Evolutionary conservation across 1,140 invertebrate species (phyloP), one percentile per base, ranked within the genome.

Genomic region (Hyphantria cunea): DNA sequence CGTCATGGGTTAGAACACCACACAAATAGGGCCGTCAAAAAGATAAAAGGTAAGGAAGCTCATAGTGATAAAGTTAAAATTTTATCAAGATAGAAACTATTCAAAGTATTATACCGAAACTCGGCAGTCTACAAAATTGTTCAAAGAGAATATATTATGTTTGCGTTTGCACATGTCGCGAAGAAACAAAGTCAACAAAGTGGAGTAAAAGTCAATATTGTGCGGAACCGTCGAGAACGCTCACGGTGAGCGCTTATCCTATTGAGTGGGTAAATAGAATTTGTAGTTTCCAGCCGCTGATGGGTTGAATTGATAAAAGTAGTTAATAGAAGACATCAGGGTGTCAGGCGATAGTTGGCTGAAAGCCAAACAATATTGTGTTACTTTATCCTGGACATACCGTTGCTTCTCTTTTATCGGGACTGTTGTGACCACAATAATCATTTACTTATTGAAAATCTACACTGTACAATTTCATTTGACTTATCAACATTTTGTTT

Each of bases 271-370:
- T 45, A 55, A 47, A 55, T 34, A 55, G 31, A 15, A 10, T 47
- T 55, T 31, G 53, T 41, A 55, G 53, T 45, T 47, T 45, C 41
- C 53, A 45, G 39, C 25, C 41, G 53, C 45, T 39, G 53, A 55
- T 55, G 53, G 9, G 53, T 42, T 55, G 53, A 39, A 55, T 55
- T 55, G 53, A 55, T 55, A 55, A 55, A 55, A 55, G 41, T 55
- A 55, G 41, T 33, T 47, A 6, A 33, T 11, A 44, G 25, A 11
- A 34, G 25, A 55, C 52, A 41, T 55, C 53, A 55, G 45, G 41
- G 53, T 55, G 17, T 25, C 17, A 25, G 53, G 53, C 52, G 41
- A 52, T 42, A 14, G 52, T 8, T 55, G 53, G 53, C 53, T 55
- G 8, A 15, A n/a, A 0, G 53, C 53, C 53, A 55, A 55, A 55